phyloP scores from a whole-genome alignment of 2,113 vertebrate genomes.

The Columba janthina region DNA sequence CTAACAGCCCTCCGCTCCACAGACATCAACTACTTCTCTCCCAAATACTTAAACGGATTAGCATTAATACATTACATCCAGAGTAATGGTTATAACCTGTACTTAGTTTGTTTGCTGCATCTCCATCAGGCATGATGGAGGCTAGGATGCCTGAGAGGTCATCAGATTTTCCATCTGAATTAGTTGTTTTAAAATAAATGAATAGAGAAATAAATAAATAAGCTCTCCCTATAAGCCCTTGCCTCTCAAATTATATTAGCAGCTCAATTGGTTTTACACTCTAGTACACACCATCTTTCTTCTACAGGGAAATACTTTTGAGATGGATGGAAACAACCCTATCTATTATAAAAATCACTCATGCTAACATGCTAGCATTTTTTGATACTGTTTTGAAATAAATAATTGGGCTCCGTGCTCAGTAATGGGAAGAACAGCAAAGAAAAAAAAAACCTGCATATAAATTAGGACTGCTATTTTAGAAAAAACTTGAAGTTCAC shows the following conservation, averaged over 20 bases:
- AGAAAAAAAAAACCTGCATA: background rate
- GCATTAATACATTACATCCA: background rate
- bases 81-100: background rate
- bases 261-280: conserved; percentile 35
- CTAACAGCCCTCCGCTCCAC: background rate
- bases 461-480: background rate
- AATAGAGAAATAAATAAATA: background rate
- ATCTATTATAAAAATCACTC: conserved; percentile 36
- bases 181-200: background rate
- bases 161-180: background rate
- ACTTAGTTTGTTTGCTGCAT: background rate
- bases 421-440: background rate
- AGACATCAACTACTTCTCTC: background rate
- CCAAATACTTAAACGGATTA: background rate
- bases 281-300: conserved; percentile 3
- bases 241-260: background rate
- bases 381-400: background rate
- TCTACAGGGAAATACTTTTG: conserved; percentile 12
- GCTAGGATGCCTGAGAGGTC: background rate
- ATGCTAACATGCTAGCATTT: background rate
- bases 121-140: background rate
- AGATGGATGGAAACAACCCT: conserved; percentile 17
- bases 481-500: background rate
- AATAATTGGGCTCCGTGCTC: conserved; percentile 16
- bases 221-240: background rate